Evolutionary conservation across 92 coral and sea anemone species (phyloP), one percentile per base, ranked within the genome.

Genomic region (Zoanthus sansibaricus): DNA sequence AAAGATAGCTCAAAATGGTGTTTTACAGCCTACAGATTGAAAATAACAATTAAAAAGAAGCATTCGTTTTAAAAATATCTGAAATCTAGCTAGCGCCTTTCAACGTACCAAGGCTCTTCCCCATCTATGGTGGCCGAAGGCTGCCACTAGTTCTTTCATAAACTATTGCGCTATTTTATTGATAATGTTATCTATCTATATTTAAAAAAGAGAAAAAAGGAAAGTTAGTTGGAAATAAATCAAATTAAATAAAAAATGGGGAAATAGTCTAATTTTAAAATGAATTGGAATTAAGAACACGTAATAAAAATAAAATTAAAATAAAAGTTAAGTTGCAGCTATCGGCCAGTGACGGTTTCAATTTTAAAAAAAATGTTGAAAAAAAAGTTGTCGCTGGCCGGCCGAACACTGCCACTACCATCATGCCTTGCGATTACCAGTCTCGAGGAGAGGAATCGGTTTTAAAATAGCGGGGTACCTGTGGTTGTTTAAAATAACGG

Each of bases 391-490:
- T 77, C 67, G 51, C 75, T 77, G 89, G 89, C 83, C 89, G 89
- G 89, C 83, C 89, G 67, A 82, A 72, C 82, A 72, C 87, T 88
- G 87, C 91, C 91, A 88, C 87, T 82, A 80, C 87, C 87, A 73
- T 72, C 91, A 88, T 88, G 91, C 91, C 67, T 80, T 88, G 87
- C 71, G 82, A 71, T 71, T 71, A 32, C 20, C 49, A 71, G 4
- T 71, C 75, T 71, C 49, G 75, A 71, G 75, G 75, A 71, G 75
- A 71, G 47, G 75, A 71, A 71, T 71, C 75, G 48, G 75, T 71
- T 51, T 51, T 71, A 71, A 87, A 37, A 1, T 37, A 25, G 25
- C 25, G 25, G 25, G 25, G 25, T 25, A 25, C 25, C 25, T 25
- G 25, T 25, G 25, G 25, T 25, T 4, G 42, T 37, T 37, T 37